Conservation (phyloP, 2,797 vertebrate genomes). For the Protosalanx chinensis region DNA sequence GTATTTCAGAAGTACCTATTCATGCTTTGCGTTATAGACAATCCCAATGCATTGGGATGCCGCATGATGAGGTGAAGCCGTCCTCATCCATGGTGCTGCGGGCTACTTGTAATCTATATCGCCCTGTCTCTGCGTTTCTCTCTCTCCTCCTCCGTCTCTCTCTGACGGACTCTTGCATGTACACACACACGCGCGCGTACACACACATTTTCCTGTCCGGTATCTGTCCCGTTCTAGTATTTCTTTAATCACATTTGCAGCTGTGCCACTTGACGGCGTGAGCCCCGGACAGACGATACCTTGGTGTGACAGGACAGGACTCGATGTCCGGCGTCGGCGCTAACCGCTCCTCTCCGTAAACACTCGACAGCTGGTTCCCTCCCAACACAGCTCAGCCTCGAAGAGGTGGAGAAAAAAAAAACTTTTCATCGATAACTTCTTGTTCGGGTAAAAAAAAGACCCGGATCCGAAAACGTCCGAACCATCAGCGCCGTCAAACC, state of each 20-base stretch:
- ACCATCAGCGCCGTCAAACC: constrained; percentile 1
- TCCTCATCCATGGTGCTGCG: not conserved
- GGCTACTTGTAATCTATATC: not conserved
- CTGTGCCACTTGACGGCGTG: constrained; percentile 44
- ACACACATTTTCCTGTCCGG: constrained; percentile 17
- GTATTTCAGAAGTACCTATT: constrained; percentile 13
- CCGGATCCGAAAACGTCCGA: not conserved
- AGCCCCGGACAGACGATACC: constrained; percentile 57
- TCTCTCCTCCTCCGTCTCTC: not conserved
- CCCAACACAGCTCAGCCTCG: not conserved
- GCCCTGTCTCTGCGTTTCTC: not conserved
- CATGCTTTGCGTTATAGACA: too few species aligned
- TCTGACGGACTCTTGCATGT: not conserved
- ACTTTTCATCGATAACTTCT: too few species aligned
- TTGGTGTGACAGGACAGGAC: constrained; percentile 40
- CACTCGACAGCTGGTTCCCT: not conserved
- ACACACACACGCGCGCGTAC: not conserved
- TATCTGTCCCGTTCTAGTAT: constrained; percentile 49
- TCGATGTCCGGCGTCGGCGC: constrained; percentile 18
- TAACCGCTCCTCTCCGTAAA: not conserved
- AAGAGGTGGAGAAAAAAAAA: too few species aligned
- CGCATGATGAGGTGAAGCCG: not conserved
- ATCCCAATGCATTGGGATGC: too few species aligned
- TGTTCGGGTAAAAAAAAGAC: not conserved
- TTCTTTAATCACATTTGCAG: constrained; percentile 70